Percentiles rank a stretch among this genome's conserved stretches.
phyloP scores from a whole-genome alignment of 2,888 invertebrate genomes.

The Diadromus collaris region DNA sequence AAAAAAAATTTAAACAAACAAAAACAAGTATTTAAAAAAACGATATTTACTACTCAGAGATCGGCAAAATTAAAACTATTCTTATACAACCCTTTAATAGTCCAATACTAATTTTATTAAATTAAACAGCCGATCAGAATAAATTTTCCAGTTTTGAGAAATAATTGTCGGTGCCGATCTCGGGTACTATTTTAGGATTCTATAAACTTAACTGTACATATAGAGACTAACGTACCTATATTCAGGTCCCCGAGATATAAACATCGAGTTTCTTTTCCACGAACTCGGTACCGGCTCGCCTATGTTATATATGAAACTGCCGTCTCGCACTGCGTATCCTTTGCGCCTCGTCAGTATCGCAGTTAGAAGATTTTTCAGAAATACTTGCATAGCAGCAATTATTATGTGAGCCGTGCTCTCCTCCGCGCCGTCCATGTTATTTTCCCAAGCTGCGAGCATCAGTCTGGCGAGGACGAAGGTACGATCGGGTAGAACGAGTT shows the following conservation, averaged over 20 bases:
- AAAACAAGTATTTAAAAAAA: no score
- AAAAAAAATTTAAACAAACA: no score
- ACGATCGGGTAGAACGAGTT: constrained; percentile 91
- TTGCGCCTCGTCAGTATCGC: constrained; percentile 90
- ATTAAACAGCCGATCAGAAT: not conserved
- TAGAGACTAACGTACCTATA: constrained; percentile 71
- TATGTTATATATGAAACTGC: constrained; percentile 89
- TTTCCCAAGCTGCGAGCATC: constrained; percentile 94
- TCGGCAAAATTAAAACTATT: not conserved
- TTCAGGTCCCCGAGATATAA: constrained; percentile 83
- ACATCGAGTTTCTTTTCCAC: constrained; percentile 88
- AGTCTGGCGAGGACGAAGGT: constrained; percentile 91
- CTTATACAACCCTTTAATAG: not conserved
- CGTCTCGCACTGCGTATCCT: constrained; percentile 89
- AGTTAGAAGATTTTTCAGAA: constrained; percentile 91
- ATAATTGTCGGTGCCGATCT: not conserved
- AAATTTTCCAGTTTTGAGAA: not conserved
- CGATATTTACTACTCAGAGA: not conserved
- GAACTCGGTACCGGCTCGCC: constrained; percentile 91
- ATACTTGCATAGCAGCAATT: constrained; percentile 89
- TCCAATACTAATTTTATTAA: not conserved
- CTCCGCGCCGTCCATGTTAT: constrained; percentile 92
- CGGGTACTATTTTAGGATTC: not conserved
- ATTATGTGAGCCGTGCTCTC: constrained; percentile 92
- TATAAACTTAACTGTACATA: not conserved